Base-by-base conservation (phyloP, 2,888 invertebrate genomes). In the Lasius platythorax region DNA sequence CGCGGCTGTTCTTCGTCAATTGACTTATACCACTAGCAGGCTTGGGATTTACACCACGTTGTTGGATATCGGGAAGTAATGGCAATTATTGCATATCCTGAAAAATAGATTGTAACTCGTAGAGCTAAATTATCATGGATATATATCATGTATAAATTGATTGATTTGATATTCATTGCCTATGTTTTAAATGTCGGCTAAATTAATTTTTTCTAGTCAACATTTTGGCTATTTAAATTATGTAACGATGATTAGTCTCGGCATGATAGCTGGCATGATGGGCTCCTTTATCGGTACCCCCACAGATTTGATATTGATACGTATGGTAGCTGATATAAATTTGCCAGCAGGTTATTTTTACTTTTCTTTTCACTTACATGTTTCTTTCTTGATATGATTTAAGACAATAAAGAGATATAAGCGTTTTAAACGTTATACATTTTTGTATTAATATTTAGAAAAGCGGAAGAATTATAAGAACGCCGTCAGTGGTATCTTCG, bases 221-320 rank as follows among this genome's bases (percentile, higher is more conserved):
- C 84, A 85, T 23, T 87, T 82, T 33, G 92, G 87, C 11, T 85
- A 75, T 37, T 85, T 90, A 43, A 92, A 86, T 86, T 92, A 91
- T 37, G 68, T 84, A 8, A 75, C 85, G 12, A 85, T 92, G 85
- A 53, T 92, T 37, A 73, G 91, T 0, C 93, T 97, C 15, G 97
- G 97, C 61, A 95, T 96, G 95, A 91, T 96, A 5, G 96, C 97
- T 33, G 97, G 97, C 23, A 95, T 96, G n/a, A 93, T 96, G 12
- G 97, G 96, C 15, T 96, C 97, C 1, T 96, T 97, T 90, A 95
- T 96, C 23, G 97, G 97, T 23, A 96, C 96, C 1, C 97, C 97
- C 11, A 96, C 97, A 3, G 97, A 95, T 89, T 90, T 95, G 23
- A 95, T 96, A 4, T 94, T 96, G 78, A 96, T 97, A 66, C 94